Evolutionary conservation across 1,140 invertebrate species (phyloP), one percentile per base, ranked within the genome.

Genomic region (Diprion similis): DNA sequence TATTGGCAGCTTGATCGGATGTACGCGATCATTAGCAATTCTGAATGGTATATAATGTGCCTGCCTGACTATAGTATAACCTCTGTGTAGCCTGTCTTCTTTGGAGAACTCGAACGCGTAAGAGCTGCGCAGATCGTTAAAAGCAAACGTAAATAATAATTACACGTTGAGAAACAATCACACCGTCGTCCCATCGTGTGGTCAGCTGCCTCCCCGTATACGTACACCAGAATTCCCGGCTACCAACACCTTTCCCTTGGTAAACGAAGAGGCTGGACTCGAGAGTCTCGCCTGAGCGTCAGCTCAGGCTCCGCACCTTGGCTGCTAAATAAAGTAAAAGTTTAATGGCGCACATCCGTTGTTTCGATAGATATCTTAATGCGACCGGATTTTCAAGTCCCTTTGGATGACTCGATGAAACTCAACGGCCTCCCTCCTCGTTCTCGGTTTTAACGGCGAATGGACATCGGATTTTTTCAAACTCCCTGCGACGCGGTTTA

Each of bases 341-440:
- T 87, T 86, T 87, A 86, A 87, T 87, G 83, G 84, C 78, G 83
- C 82, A 84, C 85, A 86, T 86, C 85, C 85, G 86, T 87, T 87
- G 85, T 86, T 87, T 83, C 82, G 86, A 87, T 87, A 86, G 83
- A 86, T 87, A 87, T 87, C 86, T 87, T 86, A 87, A 87, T 87
- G 85, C 86, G 86, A 86, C 86, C 85, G 86, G 86, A 87, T 87
- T 87, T 87, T 87, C 85, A 83, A 86, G 84, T 86, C 83, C 78
- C 80, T 79, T 78, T 71, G 69, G 73, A 81, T 77, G 81, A 78
- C 76, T 78, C 79, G 77, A 81, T 81, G 79, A 80, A 76, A 74
- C 70, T 70, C 79, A 76, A 71, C 76, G 72, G 73, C 51, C 9
- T 4, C 11, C 51, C 51, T 15, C 24, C 24, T 37, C 24, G 6